Base-by-base conservation (phyloP, 2,888 invertebrate genomes). In the Agrenia bidenticulata region DNA sequence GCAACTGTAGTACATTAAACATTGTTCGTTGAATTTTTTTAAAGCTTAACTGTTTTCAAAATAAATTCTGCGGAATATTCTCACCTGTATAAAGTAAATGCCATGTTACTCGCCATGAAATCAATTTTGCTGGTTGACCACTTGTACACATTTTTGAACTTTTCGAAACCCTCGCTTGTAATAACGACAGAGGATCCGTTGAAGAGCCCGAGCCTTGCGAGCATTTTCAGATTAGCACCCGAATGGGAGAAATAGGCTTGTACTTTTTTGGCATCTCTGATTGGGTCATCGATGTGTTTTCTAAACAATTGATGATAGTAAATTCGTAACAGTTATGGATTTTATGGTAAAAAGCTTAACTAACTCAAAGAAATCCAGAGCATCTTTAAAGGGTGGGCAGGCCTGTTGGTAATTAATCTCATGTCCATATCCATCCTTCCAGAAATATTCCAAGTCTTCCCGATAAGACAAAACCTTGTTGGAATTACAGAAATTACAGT, bases 191-290 rank as follows among this genome's bases (percentile, higher is more conserved):
- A 77, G 54, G 91, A 89, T 32, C 11, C 11, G 78, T 85, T 86
- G 76, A 88, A 90, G 11, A 93, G 81, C 15, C 88, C 87, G 70
- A 92, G 79, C 76, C 89, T 85, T 0, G 89, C 84, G 53, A 91
- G 77, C 62, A 90, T 79, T 81, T 92, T 92, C 27, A 92, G 80
- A 51, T 92, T 78, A 0, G 91, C 87, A 1, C 92, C 92, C 0
- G 92, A 91, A 81, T 93, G 92, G 0, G 90, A 86, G 78, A 92
- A 92, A 77, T 90, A 87, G 72, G 88, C 85, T 27, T 85, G 84
- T 27, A 85, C 84, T 51, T 51, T 51, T 15, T 51, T 24, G 17
- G 23, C 51, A 7, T 11, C 21, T 17, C 9, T 45, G 5, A 2
- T 17, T 7, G 51, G 51, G 15, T 51, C 21, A 4, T 51, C 19